Evolutionary conservation across 1,140 invertebrate species (phyloP), one percentile per base, ranked within the genome.

Genomic region (Nephotettix cincticeps): DNA sequence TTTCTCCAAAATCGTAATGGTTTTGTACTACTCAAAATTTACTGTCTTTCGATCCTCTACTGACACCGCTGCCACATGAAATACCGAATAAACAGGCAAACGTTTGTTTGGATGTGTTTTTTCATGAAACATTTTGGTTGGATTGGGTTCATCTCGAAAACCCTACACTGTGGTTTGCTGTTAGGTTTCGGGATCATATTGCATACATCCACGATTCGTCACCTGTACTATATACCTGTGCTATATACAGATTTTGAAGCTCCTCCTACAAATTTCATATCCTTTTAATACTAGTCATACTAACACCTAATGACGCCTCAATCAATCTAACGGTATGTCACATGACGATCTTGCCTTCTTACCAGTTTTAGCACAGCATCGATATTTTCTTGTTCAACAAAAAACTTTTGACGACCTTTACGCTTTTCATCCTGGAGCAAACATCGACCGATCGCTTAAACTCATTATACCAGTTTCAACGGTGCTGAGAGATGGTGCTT

Each of bases 181-280:
- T 74, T 77, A 75, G 11, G 43, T 76, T 76, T 77, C 73, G 43
- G 72, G 72, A 64, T 77, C 76, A 75, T 74, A 74, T n/a, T 58
- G 69, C 67, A 70, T 74, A 76, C 14, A 76, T 74, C 73, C 75
- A 76, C 17, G 70, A 68, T 75, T 75, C 73, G 40, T 74, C 75
- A 74, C 71, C 74, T 51, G 64, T 70, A 66, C 71, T 61, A 40
- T n/a, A n/a, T n/a, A n/a, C n/a, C n/a, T n/a, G 74, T 75, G 56
- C 71, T 61, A 69, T 73, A 76, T 32, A 76, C 70, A 23, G 28
- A 19, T 45, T 72, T 76, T 74, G 72, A 76, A 1, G 67, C 68
- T 61, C 56, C 71, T 72, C 47, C 27, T 40, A 72, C 63, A 54
- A 69, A 75, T 68, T 69, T 63, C 72, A 61, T 28, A 75, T 32